These are phyloP conservation scores for Dasyprocta punctata DNA, from an alignment of 2,113 vertebrate genomes.

Conservation along the genomic window DNA sequence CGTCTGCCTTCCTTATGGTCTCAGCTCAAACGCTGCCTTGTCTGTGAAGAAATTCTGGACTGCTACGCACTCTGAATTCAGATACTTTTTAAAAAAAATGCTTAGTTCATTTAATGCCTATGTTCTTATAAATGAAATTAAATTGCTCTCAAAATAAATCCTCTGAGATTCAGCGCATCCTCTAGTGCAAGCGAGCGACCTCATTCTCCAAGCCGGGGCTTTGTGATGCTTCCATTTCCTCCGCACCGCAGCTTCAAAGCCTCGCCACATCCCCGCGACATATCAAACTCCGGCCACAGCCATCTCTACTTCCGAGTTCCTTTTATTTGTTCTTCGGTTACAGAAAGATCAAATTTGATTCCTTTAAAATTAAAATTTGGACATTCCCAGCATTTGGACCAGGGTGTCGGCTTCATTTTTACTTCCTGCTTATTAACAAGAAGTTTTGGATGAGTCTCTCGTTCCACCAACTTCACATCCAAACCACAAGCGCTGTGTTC, in stretches of 20 bases:
- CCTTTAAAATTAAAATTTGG: constrained; percentile 93
- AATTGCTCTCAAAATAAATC: constrained; percentile 43
- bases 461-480: constrained; percentile 88
- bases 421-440: constrained; percentile 92
- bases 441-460: constrained; percentile 83
- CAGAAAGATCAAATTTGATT: constrained; percentile 90
- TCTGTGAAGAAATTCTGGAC: background rate
- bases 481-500: constrained; percentile 92
- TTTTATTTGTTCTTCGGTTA: no score
- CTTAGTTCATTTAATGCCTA: constrained; percentile 30
- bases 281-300: constrained; percentile 93
- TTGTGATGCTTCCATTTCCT: constrained; percentile 85
- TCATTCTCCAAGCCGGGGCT: background rate
- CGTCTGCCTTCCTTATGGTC: no score
- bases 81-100: background rate
- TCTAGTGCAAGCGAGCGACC: background rate
- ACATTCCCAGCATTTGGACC: constrained; percentile 95
- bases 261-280: constrained; percentile 90
- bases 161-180: background rate
- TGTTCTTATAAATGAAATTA: constrained; percentile 52
- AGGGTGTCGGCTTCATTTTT: constrained; percentile 93
- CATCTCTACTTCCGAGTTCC: constrained; percentile 89
- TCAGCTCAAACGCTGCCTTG: no score
- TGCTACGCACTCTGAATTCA: background rate
- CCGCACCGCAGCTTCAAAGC: constrained; percentile 89